Percentiles rank a stretch among this genome's conserved stretches.
These are phyloP conservation scores for Gobius niger DNA, from an alignment of 2,113 vertebrate species.

Conservation along the genomic window DNA sequence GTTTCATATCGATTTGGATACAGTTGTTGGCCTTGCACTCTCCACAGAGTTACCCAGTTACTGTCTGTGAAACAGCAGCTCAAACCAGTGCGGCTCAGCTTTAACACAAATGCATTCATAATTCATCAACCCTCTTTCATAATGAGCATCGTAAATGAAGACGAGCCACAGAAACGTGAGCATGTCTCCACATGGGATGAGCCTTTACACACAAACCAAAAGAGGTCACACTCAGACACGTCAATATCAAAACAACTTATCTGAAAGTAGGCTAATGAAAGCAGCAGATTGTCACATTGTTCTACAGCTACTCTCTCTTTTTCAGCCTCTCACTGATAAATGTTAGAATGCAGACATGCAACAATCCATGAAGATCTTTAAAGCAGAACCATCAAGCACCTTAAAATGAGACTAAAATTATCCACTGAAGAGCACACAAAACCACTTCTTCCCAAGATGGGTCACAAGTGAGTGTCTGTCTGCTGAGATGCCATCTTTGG, in stretches of 20 bases:
- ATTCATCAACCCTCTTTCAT: background rate
- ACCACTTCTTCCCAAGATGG: background rate
- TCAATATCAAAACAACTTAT: conserved; percentile 46
- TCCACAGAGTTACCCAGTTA: background rate
- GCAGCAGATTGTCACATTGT: conserved; percentile 22
- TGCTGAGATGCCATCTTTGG: background rate
- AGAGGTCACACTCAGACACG: conserved; percentile 41
- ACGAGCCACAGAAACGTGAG: conserved; percentile 12
- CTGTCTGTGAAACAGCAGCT: background rate
- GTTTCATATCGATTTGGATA: background rate
- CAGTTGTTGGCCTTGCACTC: background rate
- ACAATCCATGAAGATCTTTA: too few relatives aligned
- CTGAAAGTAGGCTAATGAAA: conserved; percentile 58
- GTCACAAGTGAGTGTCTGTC: background rate
- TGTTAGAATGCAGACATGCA: conserved; percentile 16
- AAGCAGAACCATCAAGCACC: background rate
- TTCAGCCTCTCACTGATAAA: conserved; percentile 23
- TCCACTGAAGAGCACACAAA: background rate
- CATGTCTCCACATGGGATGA: conserved; percentile 18
- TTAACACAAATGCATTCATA: background rate
- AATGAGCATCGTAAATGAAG: background rate
- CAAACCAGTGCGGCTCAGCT: background rate
- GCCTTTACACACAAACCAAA: conserved; percentile 41
- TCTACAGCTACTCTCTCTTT: conserved; percentile 21
- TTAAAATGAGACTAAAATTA: background rate